Evolutionary conservation across 2,888 invertebrate genomes (phyloP), one percentile per base, ranked within the genome.

Genomic region (Acanthopleura granulata): DNA sequence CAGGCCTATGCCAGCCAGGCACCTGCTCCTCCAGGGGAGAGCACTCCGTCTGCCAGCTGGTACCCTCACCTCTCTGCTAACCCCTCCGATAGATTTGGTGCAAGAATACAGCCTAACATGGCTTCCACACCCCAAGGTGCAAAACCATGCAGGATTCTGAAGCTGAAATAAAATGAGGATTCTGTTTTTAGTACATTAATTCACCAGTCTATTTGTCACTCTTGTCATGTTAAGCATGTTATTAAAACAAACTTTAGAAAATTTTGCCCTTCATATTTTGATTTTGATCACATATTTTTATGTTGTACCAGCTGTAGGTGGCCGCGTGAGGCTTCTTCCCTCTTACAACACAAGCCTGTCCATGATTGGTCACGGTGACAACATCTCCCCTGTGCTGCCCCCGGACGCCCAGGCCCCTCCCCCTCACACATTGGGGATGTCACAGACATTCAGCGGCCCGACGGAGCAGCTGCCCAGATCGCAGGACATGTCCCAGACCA

Each of bases 21-120:
- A 57, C 22, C n/a, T 4, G 18, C 57, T 22, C 3, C 57, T 9
- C 57, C 57, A 57, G 57, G 57, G 57, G 76, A 72, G 49, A 73
- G 75, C 25, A 79, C 77, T n/a, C 78, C 78, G 25, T 76, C 12
- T 66, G 16, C 29, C 15, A 27, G 29, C 66, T 57, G 57, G 57
- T 57, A 57, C 57, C 22, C 66, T 27, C 25, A 66, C 3, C 50
- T 62, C 27, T 22, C 62, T 50, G 50, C 14, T 4, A 30, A 25
- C 49, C 40, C 62, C n/a, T 62, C 74, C 69, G 75, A 57, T 40
- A n/a, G 71, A 40, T 49, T 62, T 62, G 72, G 76, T 70, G 73
- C 77, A 51, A 74, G 76, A 40, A 75, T 82, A 72, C 74, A 82
- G n/a, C 83, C 83, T 14, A 80, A 79, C 69, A 81, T 81, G 81